Evolutionary conservation across 2,113 vertebrate species (phyloP), one percentile per base, ranked within the genome.

Genomic region (Chloropsis cyanopogon): DNA sequence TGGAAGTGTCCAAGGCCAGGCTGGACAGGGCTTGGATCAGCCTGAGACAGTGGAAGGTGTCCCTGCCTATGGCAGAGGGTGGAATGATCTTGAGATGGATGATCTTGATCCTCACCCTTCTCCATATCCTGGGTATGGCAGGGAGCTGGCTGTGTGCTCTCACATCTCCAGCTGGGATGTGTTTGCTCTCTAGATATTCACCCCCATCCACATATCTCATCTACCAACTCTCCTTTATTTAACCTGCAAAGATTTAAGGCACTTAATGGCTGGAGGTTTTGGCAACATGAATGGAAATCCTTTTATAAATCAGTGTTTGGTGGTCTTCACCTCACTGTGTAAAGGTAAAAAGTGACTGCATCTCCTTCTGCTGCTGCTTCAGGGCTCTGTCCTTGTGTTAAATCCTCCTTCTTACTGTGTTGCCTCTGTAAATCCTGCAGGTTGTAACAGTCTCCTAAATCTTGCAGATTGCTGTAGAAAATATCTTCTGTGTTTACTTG

Each of bases 11-110:
- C n/a, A 29, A 29, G 29, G 10, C 47, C 56, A 21, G n/a, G 3
- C 0, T 70, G 56, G 19, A n/a, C 0, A 0, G 4, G 39, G 54
- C 19, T 54, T 87, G 47, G 47, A n/a, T 8, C 28, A 54, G 0
- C 23, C n/a, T 61, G 39, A 64, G 4, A 2, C 0, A 13, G 28
- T 47, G 28, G 20, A 41, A 53, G 5, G 23, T 70, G 56, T 47
- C 15, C 47, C 12, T 87, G 56, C 10, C 39, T 15, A 6, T 29
- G 47, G n/a, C 24, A 79, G 7, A 1, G n/a, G 2, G 4, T 54
- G 16, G 49, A 41, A 49, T 4, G n/a, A n/a, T n/a, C n/a, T n/a
- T n/a, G n/a, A n/a, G n/a, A n/a, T 3, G 10, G 28, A 8, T 70
- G 49, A 41, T 41, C 11, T 49, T 56, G 47, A 19, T 69, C 21